Evolutionary conservation across 2,113 vertebrate species (phyloP).

Genomic region (Aleadryas rufinucha): DNA sequence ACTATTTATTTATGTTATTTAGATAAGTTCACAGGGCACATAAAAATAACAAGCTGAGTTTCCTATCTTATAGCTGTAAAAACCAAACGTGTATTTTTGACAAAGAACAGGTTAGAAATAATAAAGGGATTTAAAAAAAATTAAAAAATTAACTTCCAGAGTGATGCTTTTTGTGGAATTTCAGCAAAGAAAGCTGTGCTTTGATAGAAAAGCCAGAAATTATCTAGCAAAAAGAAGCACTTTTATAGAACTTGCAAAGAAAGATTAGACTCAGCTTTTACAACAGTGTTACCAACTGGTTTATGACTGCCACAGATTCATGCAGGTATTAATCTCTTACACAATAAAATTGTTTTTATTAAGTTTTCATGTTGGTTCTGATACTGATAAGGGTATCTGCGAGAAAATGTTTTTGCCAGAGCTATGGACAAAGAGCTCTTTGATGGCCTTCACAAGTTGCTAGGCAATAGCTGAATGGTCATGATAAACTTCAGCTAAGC

Average conservation of each 20-base stretch:
- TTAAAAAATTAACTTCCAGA: neutral
- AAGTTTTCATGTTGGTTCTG: slow-evolving; percentile 60
- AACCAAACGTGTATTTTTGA: neutral
- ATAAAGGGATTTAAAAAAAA: neutral
- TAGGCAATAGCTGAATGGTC: slow-evolving; percentile 84
- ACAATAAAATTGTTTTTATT: slow-evolving; percentile 43
- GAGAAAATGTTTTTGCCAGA: slow-evolving; percentile 75
- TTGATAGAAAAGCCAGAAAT: neutral
- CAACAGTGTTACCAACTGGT: neutral
- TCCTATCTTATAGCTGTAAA: neutral
- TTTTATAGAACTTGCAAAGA: neutral
- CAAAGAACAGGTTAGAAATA: neutral
- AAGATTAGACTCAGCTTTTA: neutral
- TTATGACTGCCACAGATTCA: neutral
- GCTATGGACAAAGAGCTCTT: slow-evolving; percentile 82
- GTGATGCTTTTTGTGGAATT: neutral
- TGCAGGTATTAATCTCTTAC: neutral
- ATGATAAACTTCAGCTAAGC: slow-evolving; percentile 84
- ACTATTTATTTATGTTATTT: neutral
- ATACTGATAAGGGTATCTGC: slow-evolving; percentile 76
- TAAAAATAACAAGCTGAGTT: neutral
- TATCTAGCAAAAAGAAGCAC: neutral
- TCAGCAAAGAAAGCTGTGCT: neutral
- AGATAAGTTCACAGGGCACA: neutral
- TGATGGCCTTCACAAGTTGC: slow-evolving; percentile 83